phyloP scores from a whole-genome alignment of 2,113 vertebrate genomes.

The Petrocephalus microphthalmus region DNA sequence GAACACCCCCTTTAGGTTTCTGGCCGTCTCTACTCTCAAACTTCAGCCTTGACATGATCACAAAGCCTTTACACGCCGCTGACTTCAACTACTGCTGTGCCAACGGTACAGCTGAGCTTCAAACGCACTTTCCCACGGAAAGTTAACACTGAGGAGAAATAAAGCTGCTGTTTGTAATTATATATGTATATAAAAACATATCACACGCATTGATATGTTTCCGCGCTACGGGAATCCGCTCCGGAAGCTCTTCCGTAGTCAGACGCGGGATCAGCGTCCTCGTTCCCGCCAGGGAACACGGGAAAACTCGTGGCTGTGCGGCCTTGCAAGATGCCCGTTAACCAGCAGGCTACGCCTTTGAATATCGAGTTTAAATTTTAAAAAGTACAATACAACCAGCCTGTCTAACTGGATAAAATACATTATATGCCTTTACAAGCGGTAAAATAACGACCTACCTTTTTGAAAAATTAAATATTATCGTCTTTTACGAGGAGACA shows the following conservation, averaged over 20 bases:
- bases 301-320: conserved; percentile 50
- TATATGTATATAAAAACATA: neutral
- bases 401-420: neutral
- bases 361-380: neutral
- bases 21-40: neutral
- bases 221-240: neutral
- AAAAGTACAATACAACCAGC: neutral
- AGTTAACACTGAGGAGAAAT: neutral
- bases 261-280: neutral
- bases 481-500: neutral
- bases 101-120: neutral
- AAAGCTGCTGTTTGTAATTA: neutral
- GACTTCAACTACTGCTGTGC: neutral
- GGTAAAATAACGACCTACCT: neutral
- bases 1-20: neutral
- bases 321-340: conserved; percentile 37
- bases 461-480: neutral
- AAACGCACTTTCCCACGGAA: neutral
- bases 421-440: neutral
- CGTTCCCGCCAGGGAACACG: neutral
- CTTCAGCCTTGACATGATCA: neutral
- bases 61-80: neutral
- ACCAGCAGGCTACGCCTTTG: neutral
- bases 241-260: neutral
- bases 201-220: neutral